Percentiles rank a stretch among this genome's conserved stretches.
Conservation (phyloP, 2,888 invertebrate genomes). For the Tiliacea citrago region DNA sequence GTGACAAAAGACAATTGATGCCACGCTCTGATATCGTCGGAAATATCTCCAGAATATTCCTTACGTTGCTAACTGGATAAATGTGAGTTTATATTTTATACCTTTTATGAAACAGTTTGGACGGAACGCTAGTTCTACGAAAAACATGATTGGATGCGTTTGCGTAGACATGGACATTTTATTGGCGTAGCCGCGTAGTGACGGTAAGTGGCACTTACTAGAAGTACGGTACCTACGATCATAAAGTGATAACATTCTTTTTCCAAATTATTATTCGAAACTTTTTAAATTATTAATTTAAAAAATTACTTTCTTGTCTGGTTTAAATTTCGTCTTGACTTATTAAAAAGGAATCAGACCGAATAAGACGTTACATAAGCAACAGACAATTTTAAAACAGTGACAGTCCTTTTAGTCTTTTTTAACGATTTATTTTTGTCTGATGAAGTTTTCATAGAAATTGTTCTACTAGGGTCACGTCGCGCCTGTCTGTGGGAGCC, state of each 20-base stretch:
- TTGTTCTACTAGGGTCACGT: no score
- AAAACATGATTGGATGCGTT: slow-evolving; percentile 42
- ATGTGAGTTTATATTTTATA: slow-evolving; percentile 21
- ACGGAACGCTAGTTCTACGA: slow-evolving; percentile 15
- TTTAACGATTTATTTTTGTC: not conserved
- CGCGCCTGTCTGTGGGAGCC: not conserved
- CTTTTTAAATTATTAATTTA: no score
- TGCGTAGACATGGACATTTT: slow-evolving; percentile 31
- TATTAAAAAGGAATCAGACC: not conserved
- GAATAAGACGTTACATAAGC: not conserved
- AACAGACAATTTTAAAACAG: not conserved
- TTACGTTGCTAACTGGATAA: slow-evolving; percentile 43
- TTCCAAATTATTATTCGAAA: not conserved
- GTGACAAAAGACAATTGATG: slow-evolving; percentile 63
- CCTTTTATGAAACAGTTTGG: slow-evolving; percentile 4
- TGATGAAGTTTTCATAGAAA: no score
- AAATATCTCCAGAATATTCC: slow-evolving; percentile 42
- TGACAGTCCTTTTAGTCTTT: not conserved
- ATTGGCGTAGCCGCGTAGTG: slow-evolving; percentile 24
- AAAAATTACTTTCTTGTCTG: no score
- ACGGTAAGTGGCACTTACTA: slow-evolving; percentile 33
- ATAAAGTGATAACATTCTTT: not conserved
- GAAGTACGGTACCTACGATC: slow-evolving; percentile 2
- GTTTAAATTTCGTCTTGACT: no score
- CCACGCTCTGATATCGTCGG: slow-evolving; percentile 49